Base-by-base conservation (phyloP, 2,113 vertebrate genomes). In the Electrona antarctica region DNA sequence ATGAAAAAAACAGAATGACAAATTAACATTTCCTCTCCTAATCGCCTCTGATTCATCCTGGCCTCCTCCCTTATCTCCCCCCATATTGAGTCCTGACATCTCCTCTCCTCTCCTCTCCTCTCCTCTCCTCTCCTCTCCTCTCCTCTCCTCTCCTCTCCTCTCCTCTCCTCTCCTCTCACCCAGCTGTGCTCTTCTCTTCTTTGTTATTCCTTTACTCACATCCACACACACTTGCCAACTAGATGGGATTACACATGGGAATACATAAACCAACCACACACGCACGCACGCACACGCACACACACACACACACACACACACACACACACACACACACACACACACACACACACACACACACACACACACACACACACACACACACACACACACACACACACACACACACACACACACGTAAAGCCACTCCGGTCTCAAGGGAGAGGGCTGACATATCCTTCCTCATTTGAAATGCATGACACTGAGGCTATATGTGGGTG, bases 381-480 rank as follows among this genome's bases (percentile, higher is more conserved):
- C 13, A 14, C 54, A 71, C 7, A 65, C 6, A 61, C 15, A 15
- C 14, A 15, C 13, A 14, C 54, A 71, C 7, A 65, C 6, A 61
- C 15, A 15, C 14, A 15, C 14, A 21, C 15, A 28, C 14, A 5
- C 65, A 15, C 48, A 67, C 55, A 3, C 57, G 63, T 54, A 68
- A 72, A 70, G 58, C 54, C 14, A 49, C 28, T 72, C 66, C 4
- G 28, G 52, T 67, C 74, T 72, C 78, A 60, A 46, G 84, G 72
- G 79, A 76, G 14, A 63, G 7, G 51, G 7, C 69, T 78, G 64
- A 83, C 77, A 80, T 75, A 76, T 82, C 57, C 29, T 47, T 55
- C 69, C 77, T 79, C 66, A 79, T 86, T 85, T 74, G 11, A 74
- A 80, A 87, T 84, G 69, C 71, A 87, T 87, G 87, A 87, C 14